A percentile compares a stretch with the other conserved stretches of the same genome.
phyloP scores from a whole-genome alignment of 2,797 vertebrate genomes.

The Enteromius treurensis region DNA sequence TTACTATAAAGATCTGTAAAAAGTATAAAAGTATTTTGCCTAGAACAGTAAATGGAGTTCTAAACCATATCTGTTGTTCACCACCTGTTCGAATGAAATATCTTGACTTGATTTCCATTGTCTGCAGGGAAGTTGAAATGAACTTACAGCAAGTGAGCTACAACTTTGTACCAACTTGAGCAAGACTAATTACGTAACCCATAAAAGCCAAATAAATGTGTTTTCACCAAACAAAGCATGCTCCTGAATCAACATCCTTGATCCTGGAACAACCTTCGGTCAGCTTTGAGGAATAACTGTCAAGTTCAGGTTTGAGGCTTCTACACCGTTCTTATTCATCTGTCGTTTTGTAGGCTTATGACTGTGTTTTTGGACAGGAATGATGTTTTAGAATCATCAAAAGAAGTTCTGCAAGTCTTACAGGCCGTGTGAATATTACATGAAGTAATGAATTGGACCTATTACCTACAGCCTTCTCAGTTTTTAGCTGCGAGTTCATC shows the following conservation, averaged over 20 bases:
- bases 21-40: too few relatives aligned
- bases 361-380: not conserved
- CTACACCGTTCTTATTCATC: not conserved
- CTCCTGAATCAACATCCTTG: not conserved
- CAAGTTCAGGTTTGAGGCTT: not conserved
- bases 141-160: not conserved
- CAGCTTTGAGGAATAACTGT: too few relatives aligned
- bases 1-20: too few relatives aligned
- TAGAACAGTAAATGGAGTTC: too few relatives aligned
- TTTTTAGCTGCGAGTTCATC: not conserved
- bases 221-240: not conserved
- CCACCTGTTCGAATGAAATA: not conserved
- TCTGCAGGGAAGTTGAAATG: not conserved
- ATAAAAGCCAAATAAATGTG: not conserved
- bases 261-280: not conserved
- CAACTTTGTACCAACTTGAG: not conserved
- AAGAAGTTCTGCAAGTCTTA: not conserved
- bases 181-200: not conserved
- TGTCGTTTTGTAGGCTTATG: not conserved
- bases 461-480: not conserved
- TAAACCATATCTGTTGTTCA: not conserved
- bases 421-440: not conserved
- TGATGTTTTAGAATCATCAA: too few relatives aligned
- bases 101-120: not conserved
- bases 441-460: not conserved